These are phyloP conservation scores for Albula goreensis DNA, from an alignment of 2,113 vertebrate genomes.

Conservation along the genomic window DNA sequence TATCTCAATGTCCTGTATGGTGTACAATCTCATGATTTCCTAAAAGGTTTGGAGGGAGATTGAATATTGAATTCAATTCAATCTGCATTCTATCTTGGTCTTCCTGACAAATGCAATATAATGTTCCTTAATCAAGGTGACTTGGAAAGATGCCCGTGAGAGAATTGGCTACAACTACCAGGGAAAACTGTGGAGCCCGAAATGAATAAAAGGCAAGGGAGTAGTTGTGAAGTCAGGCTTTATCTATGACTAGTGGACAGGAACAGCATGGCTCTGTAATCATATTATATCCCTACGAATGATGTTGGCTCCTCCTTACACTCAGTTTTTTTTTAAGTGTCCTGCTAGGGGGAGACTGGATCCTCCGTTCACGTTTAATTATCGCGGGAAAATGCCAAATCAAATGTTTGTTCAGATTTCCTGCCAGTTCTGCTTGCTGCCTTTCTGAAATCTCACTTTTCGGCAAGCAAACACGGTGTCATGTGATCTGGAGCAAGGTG, in stretches of 20 bases:
- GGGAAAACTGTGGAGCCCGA: background rate
- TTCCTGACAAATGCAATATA: slow-evolving; percentile 12
- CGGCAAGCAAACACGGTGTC: background rate
- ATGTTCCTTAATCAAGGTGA: slow-evolving; percentile 34
- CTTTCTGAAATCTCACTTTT: background rate
- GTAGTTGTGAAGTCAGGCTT: slow-evolving; percentile 16
- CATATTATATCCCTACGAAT: background rate
- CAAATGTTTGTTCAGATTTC: slow-evolving; percentile 20
- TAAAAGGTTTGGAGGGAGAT: slow-evolving; percentile 20
- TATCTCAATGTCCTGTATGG: background rate
- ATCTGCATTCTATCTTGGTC: slow-evolving; percentile 35
- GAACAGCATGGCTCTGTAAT: background rate
- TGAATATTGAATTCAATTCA: slow-evolving; percentile 7
- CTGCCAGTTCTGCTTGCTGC: background rate
- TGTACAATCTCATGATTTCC: background rate
- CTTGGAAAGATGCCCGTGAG: slow-evolving; percentile 10
- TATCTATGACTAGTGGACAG: slow-evolving; percentile 29
- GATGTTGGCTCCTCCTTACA: background rate
- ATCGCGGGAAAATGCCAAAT: background rate
- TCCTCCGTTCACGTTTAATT: background rate
- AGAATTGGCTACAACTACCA: slow-evolving; percentile 14
- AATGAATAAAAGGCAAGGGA: slow-evolving; percentile 15
- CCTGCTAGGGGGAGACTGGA: background rate
- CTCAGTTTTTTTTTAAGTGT: background rate
- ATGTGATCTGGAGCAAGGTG: background rate